These are phyloP conservation scores for Eupithecia dodoneata DNA, from an alignment of 2,888 invertebrate genomes.

Conservation along the genomic window DNA sequence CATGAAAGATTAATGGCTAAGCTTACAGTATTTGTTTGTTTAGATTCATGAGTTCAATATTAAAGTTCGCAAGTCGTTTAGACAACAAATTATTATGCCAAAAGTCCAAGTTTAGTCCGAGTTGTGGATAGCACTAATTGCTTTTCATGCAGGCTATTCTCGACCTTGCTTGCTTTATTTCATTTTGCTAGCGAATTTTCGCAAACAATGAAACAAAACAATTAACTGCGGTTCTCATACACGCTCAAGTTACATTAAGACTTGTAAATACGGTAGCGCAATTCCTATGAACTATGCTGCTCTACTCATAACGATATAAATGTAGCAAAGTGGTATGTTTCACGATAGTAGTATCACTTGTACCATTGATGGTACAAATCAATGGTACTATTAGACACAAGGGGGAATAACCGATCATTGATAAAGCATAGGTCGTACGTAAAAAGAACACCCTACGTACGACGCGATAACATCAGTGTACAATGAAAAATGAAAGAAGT, in stretches of 20 bases:
- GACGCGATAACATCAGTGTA: neutral
- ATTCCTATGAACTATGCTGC: neutral
- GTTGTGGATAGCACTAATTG: slow-evolving; percentile 27
- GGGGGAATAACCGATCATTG: neutral
- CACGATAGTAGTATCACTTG: too few relatives aligned
- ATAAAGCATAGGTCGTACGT: neutral
- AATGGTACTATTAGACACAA: too few relatives aligned
- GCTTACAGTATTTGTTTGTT: slow-evolving; percentile 25
- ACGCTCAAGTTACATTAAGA: slow-evolving; percentile 16
- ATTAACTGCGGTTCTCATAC: slow-evolving; percentile 35
- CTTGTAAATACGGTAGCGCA: slow-evolving; percentile 17
- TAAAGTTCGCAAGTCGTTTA: slow-evolving; percentile 25
- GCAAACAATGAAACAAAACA: slow-evolving; percentile 31
- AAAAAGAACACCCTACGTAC: neutral
- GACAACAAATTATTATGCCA: slow-evolving; percentile 18
- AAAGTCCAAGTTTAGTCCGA: slow-evolving; percentile 21
- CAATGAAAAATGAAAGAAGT: too few relatives aligned
- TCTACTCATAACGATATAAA: neutral
- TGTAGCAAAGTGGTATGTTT: neutral
- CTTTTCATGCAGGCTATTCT: slow-evolving; percentile 26
- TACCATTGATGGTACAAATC: too few relatives aligned
- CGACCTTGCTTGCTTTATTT: slow-evolving; percentile 27
- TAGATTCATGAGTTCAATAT: slow-evolving; percentile 26
- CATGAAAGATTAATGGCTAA: slow-evolving; percentile 10
- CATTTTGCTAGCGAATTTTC: slow-evolving; percentile 27